A percentile compares a stretch with the other conserved stretches of the same genome.
Evolutionary conservation across 2,888 invertebrate species (phyloP).

Genomic region (Amphipyra tragopoginis): DNA sequence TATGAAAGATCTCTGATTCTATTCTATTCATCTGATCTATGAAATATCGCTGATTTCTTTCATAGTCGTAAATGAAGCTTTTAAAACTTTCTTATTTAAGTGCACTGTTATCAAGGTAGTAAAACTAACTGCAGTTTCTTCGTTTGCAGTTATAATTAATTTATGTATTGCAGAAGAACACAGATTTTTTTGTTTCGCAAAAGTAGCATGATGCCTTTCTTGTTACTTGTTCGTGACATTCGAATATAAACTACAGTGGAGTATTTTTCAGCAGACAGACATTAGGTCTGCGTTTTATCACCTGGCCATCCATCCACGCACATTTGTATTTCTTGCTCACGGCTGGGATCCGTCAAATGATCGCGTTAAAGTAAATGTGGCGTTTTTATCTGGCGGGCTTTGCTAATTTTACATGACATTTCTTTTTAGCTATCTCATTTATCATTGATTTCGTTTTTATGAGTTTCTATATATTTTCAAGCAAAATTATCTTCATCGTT

Average conservation of each 20-base stretch:
- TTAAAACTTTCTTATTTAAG: no score
- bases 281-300: conserved; percentile 51
- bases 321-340: conserved; percentile 37
- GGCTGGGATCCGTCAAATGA: conserved; percentile 39
- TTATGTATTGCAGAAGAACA: not conserved
- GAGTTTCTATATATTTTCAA: not conserved
- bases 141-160: no score
- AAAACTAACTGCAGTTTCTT: no score
- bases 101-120: no score
- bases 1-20: no score
- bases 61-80: no score
- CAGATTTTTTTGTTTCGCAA: not conserved
- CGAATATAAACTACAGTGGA: conserved; percentile 43
- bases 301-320: conserved; percentile 46
- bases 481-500: not conserved
- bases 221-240: conserved; percentile 17
- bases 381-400: conserved; percentile 38
- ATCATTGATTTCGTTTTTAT: not conserved
- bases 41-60: no score
- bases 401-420: conserved; percentile 11
- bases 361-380: conserved; percentile 35
- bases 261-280: conserved; percentile 43
- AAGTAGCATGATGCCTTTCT: not conserved
- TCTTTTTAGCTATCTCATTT: conserved; percentile 20
- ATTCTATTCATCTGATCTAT: no score